Evolutionary conservation across 2,888 invertebrate species (phyloP), one percentile per base, ranked within the genome.

Genomic region (Cheilosia vulpina): DNA sequence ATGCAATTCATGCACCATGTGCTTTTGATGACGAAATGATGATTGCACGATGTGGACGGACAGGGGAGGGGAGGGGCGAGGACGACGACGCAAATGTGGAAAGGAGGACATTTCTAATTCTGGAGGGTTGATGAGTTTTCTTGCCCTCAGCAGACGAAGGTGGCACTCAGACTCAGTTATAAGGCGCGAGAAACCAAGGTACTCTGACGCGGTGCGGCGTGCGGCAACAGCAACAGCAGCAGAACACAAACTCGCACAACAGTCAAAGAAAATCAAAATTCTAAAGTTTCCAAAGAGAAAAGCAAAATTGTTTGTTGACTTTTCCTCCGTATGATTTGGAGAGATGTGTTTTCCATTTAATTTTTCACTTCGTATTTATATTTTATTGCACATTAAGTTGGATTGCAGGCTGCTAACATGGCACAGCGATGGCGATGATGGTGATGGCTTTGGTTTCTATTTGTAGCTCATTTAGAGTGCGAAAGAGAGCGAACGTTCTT

Each of bases 301-400:
- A 63, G 63, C 63, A 72, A 85, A 81, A 72, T 81, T 66, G 60
- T 76, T 76, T 85, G 85, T 85, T 81, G 85, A 85, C 68, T 77
- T 77, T 76, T 77, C 66, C 71, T 85, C 72, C 27, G 81, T 71
- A 71, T 80, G 84, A 71, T 66, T 69, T 63, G 65, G 43, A 31
- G 52, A 45, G 47, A 65, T 62, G 69, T 66, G 63, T 62, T 69
- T 84, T 69, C 50, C 81, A 66, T 85, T 84, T 85, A 76, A 81
- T 76, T 85, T 81, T 80, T 72, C 85, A 81, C 81, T 72, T 85
- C 81, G 66, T 85, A 85, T 85, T 85, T 85, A 81, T 81, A 81
- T 85, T 85, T 81, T 77, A 85, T 85, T 85, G 85, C 85, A 81
- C 85, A 81, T 85, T 81, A 81, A 85, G 84, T 76, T 66, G 71